Evolutionary conservation across 2,113 vertebrate genomes (phyloP).

Genomic region (Albula glossodonta): DNA sequence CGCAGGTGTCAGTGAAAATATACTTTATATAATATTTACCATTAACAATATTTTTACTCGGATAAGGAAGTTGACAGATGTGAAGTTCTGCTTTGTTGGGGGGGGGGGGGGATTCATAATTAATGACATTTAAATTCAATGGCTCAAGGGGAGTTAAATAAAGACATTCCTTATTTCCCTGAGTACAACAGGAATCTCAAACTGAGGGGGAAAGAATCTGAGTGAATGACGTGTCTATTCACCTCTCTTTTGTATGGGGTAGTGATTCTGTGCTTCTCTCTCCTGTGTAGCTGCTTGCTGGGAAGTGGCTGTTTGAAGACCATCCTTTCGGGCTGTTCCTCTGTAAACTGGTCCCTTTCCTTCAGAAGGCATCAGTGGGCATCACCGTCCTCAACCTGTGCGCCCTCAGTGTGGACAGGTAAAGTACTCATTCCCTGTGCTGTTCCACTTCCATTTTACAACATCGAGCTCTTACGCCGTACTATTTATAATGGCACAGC

Average conservation of each 20-base stretch:
- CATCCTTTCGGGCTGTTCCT: constrained; percentile 80
- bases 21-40: background rate
- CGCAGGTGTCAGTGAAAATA: no score
- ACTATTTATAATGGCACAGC: no score
- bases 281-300: constrained; percentile 77
- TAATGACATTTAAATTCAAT: no score
- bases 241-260: background rate
- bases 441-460: no score
- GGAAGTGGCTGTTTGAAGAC: constrained; percentile 83
- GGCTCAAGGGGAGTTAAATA: no score
- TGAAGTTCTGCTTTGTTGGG: no score
- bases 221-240: background rate
- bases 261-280: constrained; percentile 29
- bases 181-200: no score
- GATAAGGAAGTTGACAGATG: no score
- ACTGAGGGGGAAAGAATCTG: no score
- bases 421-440: constrained; percentile 29
- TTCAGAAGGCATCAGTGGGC: constrained; percentile 94
- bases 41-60: background rate
- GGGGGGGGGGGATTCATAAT: no score
- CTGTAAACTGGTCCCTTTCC: constrained; percentile 90
- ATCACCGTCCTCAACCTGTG: constrained; percentile 96
- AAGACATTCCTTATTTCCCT: no score
- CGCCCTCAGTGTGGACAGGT: constrained; percentile 95
- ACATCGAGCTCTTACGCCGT: no score